Conservation (phyloP, 2,888 invertebrate genomes). For the Spodoptera picta region DNA sequence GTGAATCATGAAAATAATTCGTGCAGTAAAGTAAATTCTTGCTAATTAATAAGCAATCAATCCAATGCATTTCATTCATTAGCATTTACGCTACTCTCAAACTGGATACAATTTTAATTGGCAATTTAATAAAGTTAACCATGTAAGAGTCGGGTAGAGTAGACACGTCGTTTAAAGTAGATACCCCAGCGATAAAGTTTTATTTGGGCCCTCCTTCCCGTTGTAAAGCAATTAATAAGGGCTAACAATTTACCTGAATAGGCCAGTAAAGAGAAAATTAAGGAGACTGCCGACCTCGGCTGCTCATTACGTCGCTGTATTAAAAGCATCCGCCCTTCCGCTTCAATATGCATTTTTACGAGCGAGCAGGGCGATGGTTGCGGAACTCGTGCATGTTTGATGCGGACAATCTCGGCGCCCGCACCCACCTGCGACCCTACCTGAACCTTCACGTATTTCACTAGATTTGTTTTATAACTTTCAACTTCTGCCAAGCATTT, state of each 20-base stretch:
- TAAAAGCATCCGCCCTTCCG: slow-evolving; percentile 82
- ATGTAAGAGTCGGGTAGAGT: slow-evolving; percentile 10
- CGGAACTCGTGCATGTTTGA: slow-evolving; percentile 82
- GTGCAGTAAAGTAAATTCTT: too few species aligned
- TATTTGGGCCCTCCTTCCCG: slow-evolving; percentile 66
- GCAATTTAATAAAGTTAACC: slow-evolving; percentile 20
- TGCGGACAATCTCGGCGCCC: slow-evolving; percentile 81
- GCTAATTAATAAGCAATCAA: too few species aligned
- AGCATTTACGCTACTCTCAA: neutral
- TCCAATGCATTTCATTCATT: too few species aligned
- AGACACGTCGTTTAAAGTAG: slow-evolving; percentile 31
- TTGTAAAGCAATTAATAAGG: slow-evolving; percentile 77
- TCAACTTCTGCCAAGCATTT: neutral
- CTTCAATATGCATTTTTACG: slow-evolving; percentile 89
- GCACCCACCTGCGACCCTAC: slow-evolving; percentile 63
- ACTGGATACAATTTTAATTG: slow-evolving; percentile 18
- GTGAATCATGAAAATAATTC: neutral
- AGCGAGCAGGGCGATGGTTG: slow-evolving; percentile 68
- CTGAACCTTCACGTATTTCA: slow-evolving; percentile 38
- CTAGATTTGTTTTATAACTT: slow-evolving; percentile 40
- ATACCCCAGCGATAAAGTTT: slow-evolving; percentile 59
- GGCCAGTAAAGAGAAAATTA: slow-evolving; percentile 83
- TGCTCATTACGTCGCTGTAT: slow-evolving; percentile 84
- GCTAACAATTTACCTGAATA: slow-evolving; percentile 78
- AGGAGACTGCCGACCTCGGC: slow-evolving; percentile 81